These are phyloP conservation scores for Parazoanthus darwini DNA, from an alignment of 92 coral and sea anemone species.

Conservation along the genomic window DNA sequence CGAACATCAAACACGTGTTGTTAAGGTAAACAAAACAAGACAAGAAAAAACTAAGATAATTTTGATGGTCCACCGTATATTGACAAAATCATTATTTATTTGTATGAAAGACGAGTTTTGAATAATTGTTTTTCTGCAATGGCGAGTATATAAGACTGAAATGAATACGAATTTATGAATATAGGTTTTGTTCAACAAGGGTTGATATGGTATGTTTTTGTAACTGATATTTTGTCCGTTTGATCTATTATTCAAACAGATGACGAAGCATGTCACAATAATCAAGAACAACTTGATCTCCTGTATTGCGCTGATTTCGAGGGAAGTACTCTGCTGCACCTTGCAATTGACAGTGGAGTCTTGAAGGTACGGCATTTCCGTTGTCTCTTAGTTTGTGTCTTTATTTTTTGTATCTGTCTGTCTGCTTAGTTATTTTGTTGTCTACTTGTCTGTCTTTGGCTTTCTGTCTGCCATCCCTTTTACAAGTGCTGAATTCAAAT, in stretches of 20 bases:
- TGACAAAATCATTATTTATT: no score
- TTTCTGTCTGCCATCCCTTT: no score
- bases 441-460: no score
- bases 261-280: slow-evolving; percentile 48
- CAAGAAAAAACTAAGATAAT: neutral
- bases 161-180: no score
- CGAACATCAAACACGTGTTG: neutral
- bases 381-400: neutral
- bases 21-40: neutral
- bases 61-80: no score
- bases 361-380: slow-evolving; percentile 54
- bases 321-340: slow-evolving; percentile 81
- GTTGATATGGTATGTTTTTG: neutral
- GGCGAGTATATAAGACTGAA: no score
- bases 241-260: slow-evolving; percentile 37
- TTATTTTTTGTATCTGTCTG: no score
- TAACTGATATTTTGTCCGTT: neutral
- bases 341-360: slow-evolving; percentile 83
- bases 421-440: neutral
- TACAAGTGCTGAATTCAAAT: no score
- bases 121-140: no score
- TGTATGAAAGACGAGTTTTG: no score
- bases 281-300: slow-evolving; percentile 63
- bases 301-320: slow-evolving; percentile 75
- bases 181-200: neutral